phyloP scores from a whole-genome alignment of 2,113 vertebrate species.

The Excalfactoria chinensis region DNA sequence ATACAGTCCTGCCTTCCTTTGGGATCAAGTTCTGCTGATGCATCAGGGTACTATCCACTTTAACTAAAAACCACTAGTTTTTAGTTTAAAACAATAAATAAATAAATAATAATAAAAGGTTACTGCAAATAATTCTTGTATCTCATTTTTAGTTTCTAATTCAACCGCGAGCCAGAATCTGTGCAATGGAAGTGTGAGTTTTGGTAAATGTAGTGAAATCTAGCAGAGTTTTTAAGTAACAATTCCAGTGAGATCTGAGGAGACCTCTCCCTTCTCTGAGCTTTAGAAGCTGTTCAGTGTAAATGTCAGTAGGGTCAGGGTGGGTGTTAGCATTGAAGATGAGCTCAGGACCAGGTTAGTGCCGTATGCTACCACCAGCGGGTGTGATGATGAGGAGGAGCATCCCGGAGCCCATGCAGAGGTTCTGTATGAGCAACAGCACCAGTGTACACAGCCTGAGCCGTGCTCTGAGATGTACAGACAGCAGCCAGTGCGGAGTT shows the following conservation, averaged over 20 bases:
- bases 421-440: not conserved
- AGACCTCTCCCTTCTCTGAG: not conserved
- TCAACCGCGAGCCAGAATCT: not conserved
- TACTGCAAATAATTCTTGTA: not conserved
- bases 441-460: not conserved
- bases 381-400: rapidly evolving
- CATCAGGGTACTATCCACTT: not conserved
- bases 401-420: not conserved
- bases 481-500: not conserved
- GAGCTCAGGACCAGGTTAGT: not conserved
- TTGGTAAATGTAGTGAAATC: not conserved
- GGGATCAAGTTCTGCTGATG: not conserved
- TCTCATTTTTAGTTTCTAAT: not conserved
- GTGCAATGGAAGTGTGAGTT: not conserved
- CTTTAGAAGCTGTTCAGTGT: not conserved
- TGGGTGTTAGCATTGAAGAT: not conserved
- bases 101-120: not conserved
- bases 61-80: not conserved
- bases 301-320: not conserved
- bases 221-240: not conserved
- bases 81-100: not conserved
- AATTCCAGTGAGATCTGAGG: not conserved
- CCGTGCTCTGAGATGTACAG: not conserved
- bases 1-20: not conserved
- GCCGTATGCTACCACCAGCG: not conserved